Evolutionary conservation across 2,797 vertebrate species (phyloP).

Genomic region (Antennarius maculatus): DNA sequence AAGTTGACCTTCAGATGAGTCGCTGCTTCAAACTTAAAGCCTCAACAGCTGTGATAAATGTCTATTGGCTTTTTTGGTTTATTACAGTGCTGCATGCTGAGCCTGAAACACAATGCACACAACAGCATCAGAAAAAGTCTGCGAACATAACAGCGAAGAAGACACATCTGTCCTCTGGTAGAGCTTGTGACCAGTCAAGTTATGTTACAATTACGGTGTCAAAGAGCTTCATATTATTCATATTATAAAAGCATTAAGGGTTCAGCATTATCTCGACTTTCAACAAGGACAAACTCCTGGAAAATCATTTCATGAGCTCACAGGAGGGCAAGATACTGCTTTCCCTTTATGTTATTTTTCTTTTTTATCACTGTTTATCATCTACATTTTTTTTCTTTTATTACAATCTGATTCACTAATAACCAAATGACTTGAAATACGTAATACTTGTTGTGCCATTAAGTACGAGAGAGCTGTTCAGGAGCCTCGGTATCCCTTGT

Average conservation of each 20-base stretch:
- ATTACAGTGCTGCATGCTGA: slow-evolving; percentile 65
- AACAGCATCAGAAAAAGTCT: not conserved
- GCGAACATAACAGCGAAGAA: no score
- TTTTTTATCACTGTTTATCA: no score
- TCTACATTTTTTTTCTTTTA: not conserved
- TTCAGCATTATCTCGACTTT: not conserved
- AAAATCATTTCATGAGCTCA: no score
- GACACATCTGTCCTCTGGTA: no score
- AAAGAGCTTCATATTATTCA: not conserved
- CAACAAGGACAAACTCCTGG: no score
- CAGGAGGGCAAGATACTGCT: no score
- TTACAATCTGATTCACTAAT: not conserved
- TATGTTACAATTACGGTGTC: not conserved
- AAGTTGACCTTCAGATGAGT: slow-evolving; percentile 5
- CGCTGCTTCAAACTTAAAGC: slow-evolving; percentile 36
- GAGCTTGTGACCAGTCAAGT: no score
- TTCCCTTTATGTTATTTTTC: no score
- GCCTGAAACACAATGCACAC: slow-evolving; percentile 62
- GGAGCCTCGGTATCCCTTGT: slow-evolving; percentile 23
- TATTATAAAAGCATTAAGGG: slow-evolving; percentile 5
- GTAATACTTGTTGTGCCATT: slow-evolving; percentile 11
- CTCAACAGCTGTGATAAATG: slow-evolving; percentile 38
- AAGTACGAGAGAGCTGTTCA: slow-evolving; percentile 15
- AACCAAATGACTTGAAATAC: not conserved
- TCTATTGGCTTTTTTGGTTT: slow-evolving; percentile 53